Evolutionary conservation across 2,888 invertebrate species (phyloP).

Genomic region (Epinotia demarniana): DNA sequence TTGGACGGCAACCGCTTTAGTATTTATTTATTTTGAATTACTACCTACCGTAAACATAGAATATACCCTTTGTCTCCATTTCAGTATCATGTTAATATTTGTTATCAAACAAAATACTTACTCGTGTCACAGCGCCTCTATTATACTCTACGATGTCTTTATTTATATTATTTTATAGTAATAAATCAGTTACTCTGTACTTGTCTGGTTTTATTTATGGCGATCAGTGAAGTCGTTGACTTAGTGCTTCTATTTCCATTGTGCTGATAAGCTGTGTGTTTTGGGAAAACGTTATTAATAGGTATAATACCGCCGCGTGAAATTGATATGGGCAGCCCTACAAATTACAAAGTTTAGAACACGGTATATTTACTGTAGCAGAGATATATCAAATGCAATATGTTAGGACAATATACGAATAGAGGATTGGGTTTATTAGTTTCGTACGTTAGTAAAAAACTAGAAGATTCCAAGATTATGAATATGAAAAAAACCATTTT

Average conservation of each 20-base stretch:
- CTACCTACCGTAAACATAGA: background rate
- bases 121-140: background rate
- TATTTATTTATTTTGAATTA: background rate
- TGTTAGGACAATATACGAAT: too few relatives aligned
- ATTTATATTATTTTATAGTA: conserved; percentile 16
- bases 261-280: conserved; percentile 21
- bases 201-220: conserved; percentile 32
- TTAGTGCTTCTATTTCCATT: conserved; percentile 22
- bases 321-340: background rate
- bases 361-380: background rate
- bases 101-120: conserved; percentile 15
- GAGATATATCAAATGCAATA: background rate
- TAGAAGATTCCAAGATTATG: too few relatives aligned
- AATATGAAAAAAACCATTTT: too few relatives aligned
- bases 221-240: conserved; percentile 14
- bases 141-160: conserved; percentile 6
- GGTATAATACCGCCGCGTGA: background rate
- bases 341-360: background rate
- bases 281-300: background rate
- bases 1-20: background rate
- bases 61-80: background rate
- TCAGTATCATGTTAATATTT: background rate
- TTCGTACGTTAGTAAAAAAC: too few relatives aligned
- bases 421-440: too few relatives aligned
- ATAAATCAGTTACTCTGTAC: conserved; percentile 35